A percentile compares a stretch with the other conserved stretches of the same genome.
phyloP scores from a whole-genome alignment of 2,113 vertebrate genomes.

The Globicephala melas region DNA sequence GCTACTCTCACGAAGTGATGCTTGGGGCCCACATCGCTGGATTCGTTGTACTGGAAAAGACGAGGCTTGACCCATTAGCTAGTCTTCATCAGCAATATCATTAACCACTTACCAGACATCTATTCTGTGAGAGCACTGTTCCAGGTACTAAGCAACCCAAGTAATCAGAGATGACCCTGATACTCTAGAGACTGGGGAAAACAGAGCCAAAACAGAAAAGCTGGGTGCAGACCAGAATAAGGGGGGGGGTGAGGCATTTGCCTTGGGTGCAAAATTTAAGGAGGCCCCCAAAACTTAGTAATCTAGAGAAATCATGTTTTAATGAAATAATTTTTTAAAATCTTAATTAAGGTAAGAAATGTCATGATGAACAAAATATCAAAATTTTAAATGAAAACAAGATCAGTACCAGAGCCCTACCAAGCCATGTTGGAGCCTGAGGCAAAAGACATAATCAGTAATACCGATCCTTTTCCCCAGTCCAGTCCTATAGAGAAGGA shows the following conservation, averaged over 20 bases:
- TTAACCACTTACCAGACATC: background rate
- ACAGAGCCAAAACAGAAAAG: background rate
- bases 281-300: background rate
- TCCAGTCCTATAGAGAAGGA: background rate
- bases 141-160: background rate
- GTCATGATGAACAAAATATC: background rate
- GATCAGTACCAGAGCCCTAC: background rate
- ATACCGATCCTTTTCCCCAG: background rate
- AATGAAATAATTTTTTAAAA: background rate
- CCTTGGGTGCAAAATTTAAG: background rate
- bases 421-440: background rate
- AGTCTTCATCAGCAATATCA: background rate
- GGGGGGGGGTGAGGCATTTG: background rate
- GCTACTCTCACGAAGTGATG: background rate
- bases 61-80: background rate
- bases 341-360: background rate
- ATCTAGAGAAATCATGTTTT: background rate
- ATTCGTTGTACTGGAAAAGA: background rate
- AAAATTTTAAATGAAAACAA: background rate
- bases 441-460: background rate
- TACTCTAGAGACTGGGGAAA: background rate
- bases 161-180: background rate
- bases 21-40: accelerated
- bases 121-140: background rate
- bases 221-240: too few relatives aligned